Evolutionary conservation across 2,888 invertebrate genomes (phyloP), one percentile per base, ranked within the genome.

Genomic region (Eupithecia subumbrata): DNA sequence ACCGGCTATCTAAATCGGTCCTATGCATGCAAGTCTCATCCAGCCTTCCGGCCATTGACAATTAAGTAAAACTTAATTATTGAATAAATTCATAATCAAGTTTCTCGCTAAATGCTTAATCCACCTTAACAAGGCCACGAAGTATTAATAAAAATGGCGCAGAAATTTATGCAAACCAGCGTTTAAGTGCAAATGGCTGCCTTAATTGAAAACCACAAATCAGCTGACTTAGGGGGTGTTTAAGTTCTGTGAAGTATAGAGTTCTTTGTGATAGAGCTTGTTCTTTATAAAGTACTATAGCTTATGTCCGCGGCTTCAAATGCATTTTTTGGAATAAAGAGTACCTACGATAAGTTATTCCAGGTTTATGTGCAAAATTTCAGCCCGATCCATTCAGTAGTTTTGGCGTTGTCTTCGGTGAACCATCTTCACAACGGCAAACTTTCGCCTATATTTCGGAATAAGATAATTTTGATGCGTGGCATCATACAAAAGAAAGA

Each of bases 151-250:
- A 74, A 76, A 74, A 71, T n/a, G 71, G 43, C 63, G 45, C 14
- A 22, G 25, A 40, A 71, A 77, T 71, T 73, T 78, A 77, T 75
- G 71, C 75, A 75, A 72, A 77, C 69, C 63, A 60, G 63, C 63
- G 52, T 45, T 71, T 67, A 48, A 75, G 71, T 64, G 75, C 60
- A 71, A 76, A 77, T 73, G 72, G 72, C 67, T 16, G 30, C 63
- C 67, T 48, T 79, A 79, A 77, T 77, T 77, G 74, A 76, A 76
- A 71, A 69, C 56, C 60, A 72, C 76, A 76, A 77, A 77, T 76
- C 77, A 75, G 69, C 74, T 34, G 71, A 56, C 34, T 60, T 68
- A 68, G 37, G 48, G 60, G n/a, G 37, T 18, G n/a, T 0, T 67
- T 5, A 12, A 40, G 34, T 22, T 22, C 3, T 67, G 40, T n/a